Conservation (phyloP, 2,888 invertebrate species). For the Ichneumon xanthorius region DNA sequence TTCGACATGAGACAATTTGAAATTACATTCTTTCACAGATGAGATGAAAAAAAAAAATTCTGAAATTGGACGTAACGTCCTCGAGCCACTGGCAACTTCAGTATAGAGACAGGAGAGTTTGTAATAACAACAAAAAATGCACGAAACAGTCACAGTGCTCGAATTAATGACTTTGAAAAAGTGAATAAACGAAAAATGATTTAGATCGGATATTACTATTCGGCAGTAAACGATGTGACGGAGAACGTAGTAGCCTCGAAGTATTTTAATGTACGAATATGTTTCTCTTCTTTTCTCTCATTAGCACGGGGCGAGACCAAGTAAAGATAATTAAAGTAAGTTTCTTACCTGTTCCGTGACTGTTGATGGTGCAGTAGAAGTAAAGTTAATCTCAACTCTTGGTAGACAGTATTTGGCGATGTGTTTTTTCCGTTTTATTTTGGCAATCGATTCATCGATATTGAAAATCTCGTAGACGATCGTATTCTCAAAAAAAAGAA, state of each 20-base stretch:
- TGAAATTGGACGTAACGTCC: not conserved
- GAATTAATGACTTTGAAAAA: not conserved
- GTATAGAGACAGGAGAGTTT: constrained; percentile 3
- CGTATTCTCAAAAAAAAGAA: no score
- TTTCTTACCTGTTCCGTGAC: constrained; percentile 19
- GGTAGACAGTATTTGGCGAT: not conserved
- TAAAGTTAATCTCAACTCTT: not conserved
- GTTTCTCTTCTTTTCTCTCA: constrained; percentile 10
- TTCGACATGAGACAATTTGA: not conserved
- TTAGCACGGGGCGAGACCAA: not conserved
- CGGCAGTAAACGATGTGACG: constrained; percentile 22
- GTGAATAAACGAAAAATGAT: not conserved
- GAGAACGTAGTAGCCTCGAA: constrained; percentile 40
- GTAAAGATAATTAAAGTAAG: constrained; percentile 16
- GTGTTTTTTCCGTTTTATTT: not conserved
- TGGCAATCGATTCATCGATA: not conserved
- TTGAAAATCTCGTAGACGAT: not conserved
- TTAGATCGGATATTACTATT: not conserved
- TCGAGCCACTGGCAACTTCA: constrained; percentile 20
- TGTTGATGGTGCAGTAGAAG: constrained; percentile 20
- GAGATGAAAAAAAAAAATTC: not conserved
- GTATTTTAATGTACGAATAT: constrained; percentile 49
- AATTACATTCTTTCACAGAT: not conserved
- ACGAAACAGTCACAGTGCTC: not conserved
- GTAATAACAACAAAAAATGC: not conserved